Evolutionary conservation across 1,140 invertebrate genomes (phyloP).

Genomic region (Ceratina japonica): DNA sequence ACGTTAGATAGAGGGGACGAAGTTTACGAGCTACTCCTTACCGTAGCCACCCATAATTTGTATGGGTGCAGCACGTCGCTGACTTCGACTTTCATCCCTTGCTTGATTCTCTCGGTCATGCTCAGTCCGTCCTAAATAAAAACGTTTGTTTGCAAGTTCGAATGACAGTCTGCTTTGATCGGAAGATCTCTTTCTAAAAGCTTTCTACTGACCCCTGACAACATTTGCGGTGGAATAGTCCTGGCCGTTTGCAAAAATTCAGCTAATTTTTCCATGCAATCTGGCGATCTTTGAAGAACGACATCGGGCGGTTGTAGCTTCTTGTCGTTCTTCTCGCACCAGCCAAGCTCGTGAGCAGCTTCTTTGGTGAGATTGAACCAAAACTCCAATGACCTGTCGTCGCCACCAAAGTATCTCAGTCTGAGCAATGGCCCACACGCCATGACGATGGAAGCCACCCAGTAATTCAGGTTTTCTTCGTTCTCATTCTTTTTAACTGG

Average conservation of each 20-base stretch:
- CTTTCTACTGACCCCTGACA: conserved; percentile 76
- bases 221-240: conserved; percentile 80
- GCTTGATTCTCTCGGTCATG: conserved; percentile 85
- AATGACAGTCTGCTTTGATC: not conserved
- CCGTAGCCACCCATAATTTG: conserved; percentile 86
- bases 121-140: conserved; percentile 81
- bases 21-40: conserved; percentile 67
- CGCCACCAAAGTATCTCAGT: conserved; percentile 84
- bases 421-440: conserved; percentile 85
- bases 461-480: conserved; percentile 77
- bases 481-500: conserved; percentile 81
- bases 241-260: conserved; percentile 78
- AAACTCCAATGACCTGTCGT: conserved; percentile 82
- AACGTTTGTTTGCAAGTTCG: not conserved
- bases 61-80: conserved; percentile 84
- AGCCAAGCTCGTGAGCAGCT: conserved; percentile 84
- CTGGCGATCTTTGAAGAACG: conserved; percentile 77
- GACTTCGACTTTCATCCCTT: conserved; percentile 87
- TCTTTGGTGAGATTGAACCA: conserved; percentile 87
- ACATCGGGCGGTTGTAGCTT: conserved; percentile 82
- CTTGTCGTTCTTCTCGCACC: conserved; percentile 84
- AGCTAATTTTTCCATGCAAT: conserved; percentile 79
- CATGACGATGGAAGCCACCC: conserved; percentile 87
- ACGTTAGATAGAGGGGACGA: conserved; percentile 6
- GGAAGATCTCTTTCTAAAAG: not conserved